Conservation (phyloP, 2,113 vertebrate species). For the Phylloscopus whistleri region DNA sequence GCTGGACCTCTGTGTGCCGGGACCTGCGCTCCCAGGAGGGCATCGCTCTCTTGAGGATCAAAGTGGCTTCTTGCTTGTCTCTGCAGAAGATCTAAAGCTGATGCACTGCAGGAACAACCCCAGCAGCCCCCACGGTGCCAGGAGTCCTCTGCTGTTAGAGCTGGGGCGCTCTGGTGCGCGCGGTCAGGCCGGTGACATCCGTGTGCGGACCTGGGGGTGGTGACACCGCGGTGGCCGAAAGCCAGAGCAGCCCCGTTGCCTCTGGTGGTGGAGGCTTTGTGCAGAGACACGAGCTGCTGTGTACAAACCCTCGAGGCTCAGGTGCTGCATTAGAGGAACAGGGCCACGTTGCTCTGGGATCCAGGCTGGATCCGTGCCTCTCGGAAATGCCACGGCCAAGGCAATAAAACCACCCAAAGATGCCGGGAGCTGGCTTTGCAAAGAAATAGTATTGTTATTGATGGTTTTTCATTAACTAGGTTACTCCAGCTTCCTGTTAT, state of each 20-base stretch:
- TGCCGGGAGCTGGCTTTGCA: conserved; percentile 15
- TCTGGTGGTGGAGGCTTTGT: neutral
- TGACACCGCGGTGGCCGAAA: neutral
- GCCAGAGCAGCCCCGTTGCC: neutral
- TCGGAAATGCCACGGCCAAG: neutral
- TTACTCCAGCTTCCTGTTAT: conserved; percentile 46
- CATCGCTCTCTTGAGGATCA: neutral
- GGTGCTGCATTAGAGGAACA: neutral
- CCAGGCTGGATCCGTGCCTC: neutral
- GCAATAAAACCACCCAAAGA: neutral
- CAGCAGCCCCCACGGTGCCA: neutral
- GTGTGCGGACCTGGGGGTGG: fast-evolving
- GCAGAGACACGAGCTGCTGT: neutral
- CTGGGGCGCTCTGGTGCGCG: fast-evolving
- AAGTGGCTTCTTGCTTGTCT: conserved; percentile 11
- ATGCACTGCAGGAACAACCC: fast-evolving
- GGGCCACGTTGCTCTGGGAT: neutral
- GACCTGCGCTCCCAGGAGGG: neutral
- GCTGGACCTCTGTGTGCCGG: neutral
- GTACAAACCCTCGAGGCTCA: neutral
- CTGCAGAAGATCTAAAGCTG: neutral
- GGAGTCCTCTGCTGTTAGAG: neutral
- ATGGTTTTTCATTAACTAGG: conserved; percentile 65
- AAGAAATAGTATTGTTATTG: conserved; percentile 36
- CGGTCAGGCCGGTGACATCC: fast-evolving